These are phyloP conservation scores for Hippoglossus hippoglossus DNA, from an alignment of 2,797 vertebrate species.

Conservation along the genomic window DNA sequence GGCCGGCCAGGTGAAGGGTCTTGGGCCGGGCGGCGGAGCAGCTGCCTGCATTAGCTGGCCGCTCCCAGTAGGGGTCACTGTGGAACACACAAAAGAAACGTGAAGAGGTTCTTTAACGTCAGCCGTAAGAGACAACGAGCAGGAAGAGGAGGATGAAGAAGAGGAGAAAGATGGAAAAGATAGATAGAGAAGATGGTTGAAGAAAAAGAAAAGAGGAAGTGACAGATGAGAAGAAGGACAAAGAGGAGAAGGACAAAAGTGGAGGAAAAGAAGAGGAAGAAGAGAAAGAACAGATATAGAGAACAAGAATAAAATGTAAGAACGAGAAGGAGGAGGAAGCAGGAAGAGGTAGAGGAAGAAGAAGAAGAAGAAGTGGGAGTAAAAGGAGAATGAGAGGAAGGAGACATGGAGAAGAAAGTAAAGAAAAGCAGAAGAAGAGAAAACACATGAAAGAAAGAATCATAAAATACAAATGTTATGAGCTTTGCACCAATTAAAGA, in stretches of 20 bases:
- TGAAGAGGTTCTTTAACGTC: slow-evolving; percentile 75
- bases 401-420: too few species aligned
- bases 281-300: too few species aligned
- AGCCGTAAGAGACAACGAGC: slow-evolving; percentile 1
- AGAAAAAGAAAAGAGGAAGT: background rate
- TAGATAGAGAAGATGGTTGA: too few species aligned
- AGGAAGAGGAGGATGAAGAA: background rate
- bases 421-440: background rate
- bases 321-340: too few species aligned
- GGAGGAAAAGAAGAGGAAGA: too few species aligned
- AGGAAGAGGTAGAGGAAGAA: too few species aligned
- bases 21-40: slow-evolving; percentile 87
- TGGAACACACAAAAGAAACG: slow-evolving; percentile 76
- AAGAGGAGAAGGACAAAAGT: background rate
- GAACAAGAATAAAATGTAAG: too few species aligned
- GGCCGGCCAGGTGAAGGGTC: slow-evolving; percentile 88
- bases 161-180: background rate
- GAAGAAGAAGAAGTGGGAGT: too few species aligned
- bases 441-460: background rate
- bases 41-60: slow-evolving; percentile 86
- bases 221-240: background rate
- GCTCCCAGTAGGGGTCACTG: slow-evolving; percentile 90
- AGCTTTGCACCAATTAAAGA: background rate
- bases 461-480: slow-evolving; percentile 2
- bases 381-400: background rate